A percentile compares a stretch with the other conserved stretches of the same genome.
These are phyloP conservation scores for Heliocidaris tuberculata DNA, from an alignment of 35 echinoderm and acorn worm species.

Conservation along the genomic window DNA sequence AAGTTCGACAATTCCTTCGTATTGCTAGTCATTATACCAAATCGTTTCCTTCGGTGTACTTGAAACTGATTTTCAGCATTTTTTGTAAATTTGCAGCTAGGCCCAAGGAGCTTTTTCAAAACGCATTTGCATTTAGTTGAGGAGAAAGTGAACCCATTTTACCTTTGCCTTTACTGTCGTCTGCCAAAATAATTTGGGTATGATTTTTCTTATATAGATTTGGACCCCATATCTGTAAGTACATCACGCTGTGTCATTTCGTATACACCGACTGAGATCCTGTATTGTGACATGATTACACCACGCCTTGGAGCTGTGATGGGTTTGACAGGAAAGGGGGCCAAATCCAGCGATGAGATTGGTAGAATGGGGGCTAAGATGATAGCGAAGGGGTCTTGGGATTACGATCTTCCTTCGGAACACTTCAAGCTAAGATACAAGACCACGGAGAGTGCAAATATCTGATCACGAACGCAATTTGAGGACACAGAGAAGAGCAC, in stretches of 20 bases:
- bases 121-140: too few relatives aligned
- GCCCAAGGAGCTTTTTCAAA: too few relatives aligned
- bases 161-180: too few relatives aligned
- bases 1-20: too few relatives aligned
- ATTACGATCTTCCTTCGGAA: slow-evolving; percentile 60
- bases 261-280: slow-evolving; percentile 47
- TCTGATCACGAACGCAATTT: too few relatives aligned
- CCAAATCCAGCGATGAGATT: slow-evolving; percentile 68
- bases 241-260: slow-evolving; percentile 37
- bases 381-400: slow-evolving; percentile 63
- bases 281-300: slow-evolving; percentile 70
- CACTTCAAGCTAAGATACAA: slow-evolving; percentile 55
- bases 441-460: not conserved
- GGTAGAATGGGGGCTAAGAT: slow-evolving; percentile 71
- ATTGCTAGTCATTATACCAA: too few relatives aligned
- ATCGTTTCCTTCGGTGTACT: too few relatives aligned
- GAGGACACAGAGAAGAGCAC: too few relatives aligned
- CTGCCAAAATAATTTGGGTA: too few relatives aligned
- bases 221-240: slow-evolving; percentile 34
- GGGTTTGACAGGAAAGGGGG: slow-evolving; percentile 57
- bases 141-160: too few relatives aligned
- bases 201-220: slow-evolving; percentile 24
- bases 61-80: too few relatives aligned
- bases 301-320: slow-evolving; percentile 51
- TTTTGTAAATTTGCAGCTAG: too few relatives aligned